Percentiles rank a stretch among this genome's conserved stretches.
These are phyloP conservation scores for Acanthosepion lycidas DNA, from an alignment of 2,888 invertebrate species.

Conservation along the genomic window DNA sequence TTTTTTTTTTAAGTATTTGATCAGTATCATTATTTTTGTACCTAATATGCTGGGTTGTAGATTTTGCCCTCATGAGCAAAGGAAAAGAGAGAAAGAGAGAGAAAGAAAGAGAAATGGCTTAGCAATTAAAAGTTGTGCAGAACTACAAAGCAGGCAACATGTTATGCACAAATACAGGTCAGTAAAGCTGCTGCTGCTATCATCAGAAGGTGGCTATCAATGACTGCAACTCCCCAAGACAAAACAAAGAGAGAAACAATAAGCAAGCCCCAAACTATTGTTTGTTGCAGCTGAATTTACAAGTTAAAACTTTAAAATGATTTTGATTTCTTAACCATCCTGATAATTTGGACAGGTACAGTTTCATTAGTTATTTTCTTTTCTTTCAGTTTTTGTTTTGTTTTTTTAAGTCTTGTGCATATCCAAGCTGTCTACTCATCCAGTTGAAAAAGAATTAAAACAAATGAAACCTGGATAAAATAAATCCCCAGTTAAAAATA, in stretches of 20 bases:
- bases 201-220: not conserved
- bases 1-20: no score
- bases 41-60: no score
- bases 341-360: constrained; percentile 45
- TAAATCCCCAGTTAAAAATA: not conserved
- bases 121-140: not conserved
- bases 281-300: not conserved
- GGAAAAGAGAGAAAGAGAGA: not conserved
- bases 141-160: constrained; percentile 13
- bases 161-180: not conserved
- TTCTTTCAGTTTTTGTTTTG: no score
- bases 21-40: no score
- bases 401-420: not conserved
- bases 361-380: not conserved
- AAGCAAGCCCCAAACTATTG: not conserved
- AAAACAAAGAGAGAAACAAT: not conserved
- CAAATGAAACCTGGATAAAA: not conserved
- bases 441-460: not conserved
- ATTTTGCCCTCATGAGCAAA: not conserved
- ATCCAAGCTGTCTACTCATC: not conserved
- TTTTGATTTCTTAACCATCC: not conserved
- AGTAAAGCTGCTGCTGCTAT: not conserved
- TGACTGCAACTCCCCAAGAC: constrained; percentile 33
- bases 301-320: not conserved
- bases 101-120: not conserved